Evolutionary conservation across 2,888 invertebrate genomes (phyloP).

Genomic region (Leptarthrus brevirostris): DNA sequence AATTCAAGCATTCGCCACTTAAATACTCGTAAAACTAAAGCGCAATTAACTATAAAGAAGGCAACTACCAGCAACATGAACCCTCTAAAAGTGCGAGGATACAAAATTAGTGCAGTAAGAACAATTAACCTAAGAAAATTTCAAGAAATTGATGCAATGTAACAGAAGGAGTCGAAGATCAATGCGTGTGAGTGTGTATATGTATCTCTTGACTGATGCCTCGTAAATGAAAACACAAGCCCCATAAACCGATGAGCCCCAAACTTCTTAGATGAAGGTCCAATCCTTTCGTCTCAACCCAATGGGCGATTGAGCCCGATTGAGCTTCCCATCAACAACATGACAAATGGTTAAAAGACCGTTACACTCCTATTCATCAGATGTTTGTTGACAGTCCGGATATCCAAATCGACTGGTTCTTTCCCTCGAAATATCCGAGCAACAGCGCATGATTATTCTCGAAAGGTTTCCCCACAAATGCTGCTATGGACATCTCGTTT

Average conservation of each 20-base stretch:
- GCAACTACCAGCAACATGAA: too few relatives aligned
- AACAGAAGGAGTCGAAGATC: neutral
- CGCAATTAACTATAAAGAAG: too few relatives aligned
- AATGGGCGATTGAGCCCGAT: constrained; percentile 18
- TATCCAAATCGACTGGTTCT: constrained; percentile 24
- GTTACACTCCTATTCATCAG: constrained; percentile 17
- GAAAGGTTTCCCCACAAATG: constrained; percentile 5
- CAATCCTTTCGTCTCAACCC: neutral
- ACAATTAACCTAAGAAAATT: too few relatives aligned
- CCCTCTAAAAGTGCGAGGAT: too few relatives aligned
- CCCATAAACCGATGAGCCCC: neutral
- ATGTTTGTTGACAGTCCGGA: constrained; percentile 40
- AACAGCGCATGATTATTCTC: constrained; percentile 11
- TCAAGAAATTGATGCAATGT: neutral
- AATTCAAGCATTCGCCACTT: too few relatives aligned
- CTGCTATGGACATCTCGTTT: neutral
- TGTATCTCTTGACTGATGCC: neutral
- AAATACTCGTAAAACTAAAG: too few relatives aligned
- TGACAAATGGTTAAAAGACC: constrained; percentile 30
- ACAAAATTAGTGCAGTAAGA: too few relatives aligned
- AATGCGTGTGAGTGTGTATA: neutral
- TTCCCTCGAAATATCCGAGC: constrained; percentile 2
- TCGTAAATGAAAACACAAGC: neutral
- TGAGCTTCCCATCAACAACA: constrained; percentile 28
- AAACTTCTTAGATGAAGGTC: neutral